phyloP scores from a whole-genome alignment of 2,797 vertebrate genomes.

The Coracias cyanogaster region DNA sequence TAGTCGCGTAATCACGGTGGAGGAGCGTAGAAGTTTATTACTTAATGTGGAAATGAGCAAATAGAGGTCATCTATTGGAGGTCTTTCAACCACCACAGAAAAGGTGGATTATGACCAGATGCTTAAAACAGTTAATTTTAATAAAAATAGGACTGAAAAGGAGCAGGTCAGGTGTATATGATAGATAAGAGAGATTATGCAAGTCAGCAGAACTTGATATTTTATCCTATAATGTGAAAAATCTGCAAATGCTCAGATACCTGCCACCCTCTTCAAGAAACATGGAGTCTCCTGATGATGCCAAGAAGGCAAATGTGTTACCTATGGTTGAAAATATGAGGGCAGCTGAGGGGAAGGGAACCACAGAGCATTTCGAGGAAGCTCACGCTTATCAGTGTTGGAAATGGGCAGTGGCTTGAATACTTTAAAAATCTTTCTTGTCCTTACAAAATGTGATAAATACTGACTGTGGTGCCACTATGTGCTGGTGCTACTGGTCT shows the following conservation, averaged over 20 bases:
- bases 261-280: background rate
- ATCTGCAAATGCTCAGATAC: background rate
- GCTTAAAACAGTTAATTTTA: constrained; percentile 15
- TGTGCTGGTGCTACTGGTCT: background rate
- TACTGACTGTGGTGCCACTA: background rate
- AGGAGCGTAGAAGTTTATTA: background rate
- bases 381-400: background rate
- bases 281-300: background rate
- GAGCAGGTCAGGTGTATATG: background rate
- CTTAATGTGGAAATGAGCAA: background rate
- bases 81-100: background rate
- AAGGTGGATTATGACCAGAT: background rate
- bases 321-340: background rate
- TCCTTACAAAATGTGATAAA: background rate
- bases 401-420: background rate
- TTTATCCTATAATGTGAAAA: background rate
- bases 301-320: background rate
- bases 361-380: background rate
- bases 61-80: background rate
- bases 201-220: background rate
- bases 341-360: background rate
- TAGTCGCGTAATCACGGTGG: background rate
- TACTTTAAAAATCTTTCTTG: background rate
- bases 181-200: background rate
- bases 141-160: background rate